Base-by-base conservation (phyloP, 2,797 vertebrate species). In the Peromyscus aztecus region DNA sequence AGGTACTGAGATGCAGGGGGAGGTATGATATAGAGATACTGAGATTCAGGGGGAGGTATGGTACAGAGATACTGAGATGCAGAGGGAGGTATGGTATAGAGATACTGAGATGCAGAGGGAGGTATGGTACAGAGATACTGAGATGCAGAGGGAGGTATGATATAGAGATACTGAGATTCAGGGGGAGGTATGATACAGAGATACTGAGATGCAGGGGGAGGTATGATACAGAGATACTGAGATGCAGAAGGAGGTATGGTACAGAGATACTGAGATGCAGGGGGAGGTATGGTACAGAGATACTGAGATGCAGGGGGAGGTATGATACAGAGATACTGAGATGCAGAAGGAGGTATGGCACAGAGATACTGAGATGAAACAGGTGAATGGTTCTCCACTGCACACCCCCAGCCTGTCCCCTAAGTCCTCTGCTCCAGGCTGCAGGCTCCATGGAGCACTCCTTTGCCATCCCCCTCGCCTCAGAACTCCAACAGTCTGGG, bases 401-500 rank as follows among this genome's bases (percentile, higher is more conserved):
- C 69, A 65, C 0, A 1, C 11, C 10, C 55, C 27, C 6, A 19
- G 3, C 6, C 46, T 3, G 2, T 63, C 55, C 55, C 8, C 23
- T 9, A 34, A 0, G 0, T n/a, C 63, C 81, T 7, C 63, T 57
- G 34, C 91, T 0, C 8, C 5, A 0, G 71, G 23, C 84, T 31
- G 31, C 43, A 11, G 67, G 83, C 86, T 12, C 89, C 0, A 0
- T 1, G 19, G 49, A 65, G 17, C 63, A 0, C 65, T 61, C 52
- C 63, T 89, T 86, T 4, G 46, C 75, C 0, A 34, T 76, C 76
- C 49, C 61, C 65, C 78, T 21, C 3, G 2, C 52, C 86, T 23
- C 87, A 0, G 71, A 73, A 0, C 95, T 89, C 73, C 85, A 43
- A 63, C 46, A 92, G 97, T 82, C 94, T 65, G 71, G 82, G 65